Evolutionary conservation across 64 coral and sea anemone genomes (phyloP).

Genomic region (Stylophora pistillata): DNA sequence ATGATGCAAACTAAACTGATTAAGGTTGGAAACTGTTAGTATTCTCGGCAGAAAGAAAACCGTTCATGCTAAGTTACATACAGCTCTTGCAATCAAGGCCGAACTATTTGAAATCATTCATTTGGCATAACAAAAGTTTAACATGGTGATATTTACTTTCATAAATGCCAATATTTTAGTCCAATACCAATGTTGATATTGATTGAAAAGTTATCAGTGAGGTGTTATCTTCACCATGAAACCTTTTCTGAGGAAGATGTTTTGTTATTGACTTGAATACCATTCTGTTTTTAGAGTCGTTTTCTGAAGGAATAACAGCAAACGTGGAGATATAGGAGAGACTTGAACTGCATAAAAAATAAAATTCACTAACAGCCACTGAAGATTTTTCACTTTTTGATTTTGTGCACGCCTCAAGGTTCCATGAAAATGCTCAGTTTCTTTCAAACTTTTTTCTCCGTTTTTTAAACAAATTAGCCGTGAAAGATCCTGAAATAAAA

Average conservation of each 20-base stretch:
- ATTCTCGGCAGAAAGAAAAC: too few species aligned
- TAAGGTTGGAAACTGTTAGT: too few species aligned
- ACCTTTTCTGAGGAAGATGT: background rate
- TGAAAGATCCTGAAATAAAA: background rate
- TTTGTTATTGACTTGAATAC: background rate
- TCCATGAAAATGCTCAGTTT: background rate
- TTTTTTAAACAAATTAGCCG: background rate
- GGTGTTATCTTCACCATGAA: background rate
- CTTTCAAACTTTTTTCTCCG: background rate
- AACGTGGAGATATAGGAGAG: background rate
- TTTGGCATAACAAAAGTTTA: background rate
- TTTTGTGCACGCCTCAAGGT: background rate
- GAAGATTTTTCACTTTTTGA: background rate
- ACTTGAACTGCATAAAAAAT: background rate
- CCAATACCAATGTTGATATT: background rate
- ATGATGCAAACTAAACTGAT: too few species aligned
- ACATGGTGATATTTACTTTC: background rate
- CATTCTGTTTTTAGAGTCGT: background rate
- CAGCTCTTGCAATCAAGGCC: background rate
- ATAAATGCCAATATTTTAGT: background rate
- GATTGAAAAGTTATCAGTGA: background rate
- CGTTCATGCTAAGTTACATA: background rate
- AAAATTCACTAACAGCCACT: background rate
- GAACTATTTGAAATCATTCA: background rate
- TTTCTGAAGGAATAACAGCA: background rate